Base-by-base conservation (phyloP, 2,797 vertebrate genomes). In the Falco novaeseelandiae region DNA sequence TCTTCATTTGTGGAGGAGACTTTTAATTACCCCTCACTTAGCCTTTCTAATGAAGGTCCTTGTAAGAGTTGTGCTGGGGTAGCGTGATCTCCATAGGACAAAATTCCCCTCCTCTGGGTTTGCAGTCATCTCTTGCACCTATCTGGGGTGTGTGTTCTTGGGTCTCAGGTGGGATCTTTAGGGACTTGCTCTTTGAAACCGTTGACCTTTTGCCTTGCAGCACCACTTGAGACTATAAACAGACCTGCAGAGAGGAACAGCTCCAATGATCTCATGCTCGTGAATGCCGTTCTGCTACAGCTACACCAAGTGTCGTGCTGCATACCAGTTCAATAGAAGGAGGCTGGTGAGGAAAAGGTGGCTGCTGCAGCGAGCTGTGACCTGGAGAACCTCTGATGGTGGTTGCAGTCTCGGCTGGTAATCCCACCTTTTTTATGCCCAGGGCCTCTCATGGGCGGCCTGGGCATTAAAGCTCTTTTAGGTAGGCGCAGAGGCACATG, bases 21-120 rank as follows among this genome's bases (percentile, higher is more conserved):
- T 95, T 65, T 77, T 98, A 97, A 98, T 98, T 97, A 97, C 91
- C 90, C 79, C 78, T 95, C 76, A 85, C 77, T 94, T 89, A 83
- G 77, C 87, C 89, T 96, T 97, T 49, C 57, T 91, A 44, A 96
- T 83, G 96, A 96, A 92, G 94, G 84, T 88, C 40, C 87, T 22
- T 66, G 55, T 55, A 70, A 66, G 93, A 59, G 62, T 30, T 87
- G 71, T 93, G 88, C 89, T 90, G 55, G 52, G 42, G 70, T 78
- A 54, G 89, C 29, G 12, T 40, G 8, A 32, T 94, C 81, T 29
- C 91, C 62, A 13, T n/a, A 86, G 80, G n/a, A 8, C 76, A 51
- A 12, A 74, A 73, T 82, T 85, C 82, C 62, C 20, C 34, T 76
- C 65, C 69, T 83, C 70, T 40, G 81, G 72, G 32, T 70, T 51